phyloP scores from a whole-genome alignment of 2,113 vertebrate species.

The Hyla sarda region DNA sequence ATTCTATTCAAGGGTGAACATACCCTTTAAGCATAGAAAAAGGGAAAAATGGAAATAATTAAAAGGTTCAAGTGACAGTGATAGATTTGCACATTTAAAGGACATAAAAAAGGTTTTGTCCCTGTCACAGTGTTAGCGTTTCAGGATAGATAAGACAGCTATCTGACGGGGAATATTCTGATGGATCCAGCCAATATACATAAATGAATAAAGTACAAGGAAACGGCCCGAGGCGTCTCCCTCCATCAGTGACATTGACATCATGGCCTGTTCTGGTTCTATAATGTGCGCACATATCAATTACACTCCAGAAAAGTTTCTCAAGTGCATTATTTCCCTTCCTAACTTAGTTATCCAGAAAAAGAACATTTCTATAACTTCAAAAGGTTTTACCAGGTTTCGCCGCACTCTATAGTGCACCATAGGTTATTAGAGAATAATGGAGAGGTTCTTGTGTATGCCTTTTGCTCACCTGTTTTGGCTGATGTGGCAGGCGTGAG shows the following conservation, averaged over 20 bases:
- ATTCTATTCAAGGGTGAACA: background rate
- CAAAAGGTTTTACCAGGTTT: background rate
- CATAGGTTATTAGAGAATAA: no score
- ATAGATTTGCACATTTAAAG: slow-evolving; percentile 9
- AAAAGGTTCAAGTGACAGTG: background rate
- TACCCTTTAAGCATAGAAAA: background rate
- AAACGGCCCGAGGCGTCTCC: background rate
- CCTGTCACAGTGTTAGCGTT: background rate
- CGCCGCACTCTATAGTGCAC: no score
- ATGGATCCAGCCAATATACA: background rate
- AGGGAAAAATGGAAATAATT: background rate
- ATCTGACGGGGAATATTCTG: background rate
- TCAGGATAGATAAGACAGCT: background rate
- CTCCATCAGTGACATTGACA: background rate
- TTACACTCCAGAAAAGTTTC: background rate
- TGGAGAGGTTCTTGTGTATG: no score
- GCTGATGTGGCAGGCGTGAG: no score
- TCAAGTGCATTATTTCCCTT: background rate
- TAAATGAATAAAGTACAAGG: slow-evolving; percentile 1
- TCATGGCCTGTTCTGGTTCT: background rate
- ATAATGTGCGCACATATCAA: background rate
- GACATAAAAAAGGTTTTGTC: background rate
- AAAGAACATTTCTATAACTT: background rate
- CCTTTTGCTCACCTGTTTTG: no score
- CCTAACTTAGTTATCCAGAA: background rate